These are phyloP conservation scores for Phortica okadai DNA, from an alignment of 2,888 invertebrate species.

Conservation along the genomic window DNA sequence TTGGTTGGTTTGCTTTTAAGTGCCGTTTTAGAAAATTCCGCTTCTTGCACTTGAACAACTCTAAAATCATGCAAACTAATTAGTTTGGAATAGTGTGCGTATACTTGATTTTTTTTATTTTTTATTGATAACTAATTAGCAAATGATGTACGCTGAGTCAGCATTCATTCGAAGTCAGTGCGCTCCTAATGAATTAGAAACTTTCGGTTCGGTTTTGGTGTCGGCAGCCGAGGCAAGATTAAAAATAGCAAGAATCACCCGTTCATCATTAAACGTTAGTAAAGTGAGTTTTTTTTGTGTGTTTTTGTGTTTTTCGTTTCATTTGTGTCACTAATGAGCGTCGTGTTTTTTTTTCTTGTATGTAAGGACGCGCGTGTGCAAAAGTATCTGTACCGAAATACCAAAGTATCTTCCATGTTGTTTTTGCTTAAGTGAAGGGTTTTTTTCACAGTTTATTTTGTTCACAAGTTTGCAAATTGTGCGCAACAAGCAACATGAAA, in stretches of 20 bases:
- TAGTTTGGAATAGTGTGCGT: not conserved
- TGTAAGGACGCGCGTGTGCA: too few relatives aligned
- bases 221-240: too few relatives aligned
- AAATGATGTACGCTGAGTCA: not conserved
- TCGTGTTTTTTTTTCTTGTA: slow-evolving; percentile 35
- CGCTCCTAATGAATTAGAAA: too few relatives aligned
- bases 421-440: not conserved
- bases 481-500: slow-evolving; percentile 39
- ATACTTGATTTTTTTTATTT: not conserved
- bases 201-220: too few relatives aligned
- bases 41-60: not conserved
- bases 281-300: too few relatives aligned
- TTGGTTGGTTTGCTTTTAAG: too few relatives aligned
- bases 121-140: not conserved
- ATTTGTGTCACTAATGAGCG: slow-evolving; percentile 59
- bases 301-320: not conserved
- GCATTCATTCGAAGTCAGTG: too few relatives aligned
- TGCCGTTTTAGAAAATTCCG: not conserved
- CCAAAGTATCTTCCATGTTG: not conserved
- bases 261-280: too few relatives aligned
- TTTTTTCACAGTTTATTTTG: slow-evolving; percentile 10
- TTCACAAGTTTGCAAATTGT: slow-evolving; percentile 17
- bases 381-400: not conserved
- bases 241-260: too few relatives aligned
- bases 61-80: slow-evolving; percentile 1